Evolutionary conservation across 2,888 invertebrate genomes (phyloP), one percentile per base, ranked within the genome.

Genomic region (Furcula furcula): DNA sequence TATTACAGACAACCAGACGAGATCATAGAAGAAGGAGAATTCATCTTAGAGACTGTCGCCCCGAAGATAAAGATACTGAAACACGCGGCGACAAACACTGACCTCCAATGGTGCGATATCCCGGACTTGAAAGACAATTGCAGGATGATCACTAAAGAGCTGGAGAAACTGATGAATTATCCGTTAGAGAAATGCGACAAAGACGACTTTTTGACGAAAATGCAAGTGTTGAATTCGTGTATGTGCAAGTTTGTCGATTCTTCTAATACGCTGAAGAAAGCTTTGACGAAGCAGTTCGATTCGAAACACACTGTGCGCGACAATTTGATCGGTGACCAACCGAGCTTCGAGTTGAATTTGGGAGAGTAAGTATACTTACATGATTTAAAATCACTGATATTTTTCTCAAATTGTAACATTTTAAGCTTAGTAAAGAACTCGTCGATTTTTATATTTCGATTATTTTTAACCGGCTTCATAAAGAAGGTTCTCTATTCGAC

Each of bases 241-340:
- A 88, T 88, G 87, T 79, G 78, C 43, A 82, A 79, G 46, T 84
- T 84, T 35, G 78, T 77, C 0, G 74, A 81, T 26, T 85, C 87
- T 0, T 78, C 86, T 0, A 84, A 84, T 25, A 70, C 73, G 0
- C 34, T 87, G 35, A 87, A 83, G 45, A 78, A 71, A 40, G 81
- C 76, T 2, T 22, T 86, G 37, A 69, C 65, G 0, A 81, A 80
- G 20, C 78, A 79, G 43, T 65, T 71, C 22, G 76, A 75, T 40
- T 57, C 71, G 0, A 80, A 76, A 28, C 45, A 45, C 7, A 63
- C 46, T 5, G 53, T 55, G 3, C 63, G 64, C 7, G 63, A 64
- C 1, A 55, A 63, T 2, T 37, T 60, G 19, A 47, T 51, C 1
- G 47, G 53, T 14, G 73, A 67, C 0, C 73, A 72, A 7, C 61